A percentile compares a stretch with the other conserved stretches of the same genome.
phyloP scores from a whole-genome alignment of 1,140 invertebrate genomes.

The Hirudo medicinalis region DNA sequence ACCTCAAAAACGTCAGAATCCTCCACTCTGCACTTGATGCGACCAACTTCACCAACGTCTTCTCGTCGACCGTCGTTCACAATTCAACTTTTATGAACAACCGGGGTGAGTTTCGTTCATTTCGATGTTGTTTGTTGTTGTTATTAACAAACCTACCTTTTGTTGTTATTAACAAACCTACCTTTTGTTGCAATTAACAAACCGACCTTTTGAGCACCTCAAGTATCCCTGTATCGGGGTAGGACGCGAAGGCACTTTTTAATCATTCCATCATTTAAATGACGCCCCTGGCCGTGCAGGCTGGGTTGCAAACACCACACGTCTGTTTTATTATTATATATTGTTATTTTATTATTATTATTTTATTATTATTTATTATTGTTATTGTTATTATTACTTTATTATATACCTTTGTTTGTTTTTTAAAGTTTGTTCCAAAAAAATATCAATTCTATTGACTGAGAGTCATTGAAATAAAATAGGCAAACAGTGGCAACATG shows the following conservation, averaged over 20 bases:
- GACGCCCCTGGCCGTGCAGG: no score
- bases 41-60: conserved; percentile 71
- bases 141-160: no score
- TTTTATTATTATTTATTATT: not conserved
- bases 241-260: no score
- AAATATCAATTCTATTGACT: no score
- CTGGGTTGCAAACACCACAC: no score
- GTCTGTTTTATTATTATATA: not conserved
- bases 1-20: conserved; percentile 64
- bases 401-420: not conserved
- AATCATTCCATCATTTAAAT: no score
- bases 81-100: conserved; percentile 69
- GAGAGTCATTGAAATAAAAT: no score
- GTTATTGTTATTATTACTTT: not conserved
- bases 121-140: conserved; percentile 11
- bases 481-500: no score
- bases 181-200: no score
- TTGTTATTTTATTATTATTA: not conserved
- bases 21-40: conserved; percentile 75
- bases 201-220: no score
- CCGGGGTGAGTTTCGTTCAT: conserved; percentile 48
- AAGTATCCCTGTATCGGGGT: no score
- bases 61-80: conserved; percentile 62
- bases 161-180: no score
- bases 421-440: not conserved